Evolutionary conservation across 2,797 vertebrate genomes (phyloP), one percentile per base, ranked within the genome.

Genomic region (Tachyglossus aculeatus): DNA sequence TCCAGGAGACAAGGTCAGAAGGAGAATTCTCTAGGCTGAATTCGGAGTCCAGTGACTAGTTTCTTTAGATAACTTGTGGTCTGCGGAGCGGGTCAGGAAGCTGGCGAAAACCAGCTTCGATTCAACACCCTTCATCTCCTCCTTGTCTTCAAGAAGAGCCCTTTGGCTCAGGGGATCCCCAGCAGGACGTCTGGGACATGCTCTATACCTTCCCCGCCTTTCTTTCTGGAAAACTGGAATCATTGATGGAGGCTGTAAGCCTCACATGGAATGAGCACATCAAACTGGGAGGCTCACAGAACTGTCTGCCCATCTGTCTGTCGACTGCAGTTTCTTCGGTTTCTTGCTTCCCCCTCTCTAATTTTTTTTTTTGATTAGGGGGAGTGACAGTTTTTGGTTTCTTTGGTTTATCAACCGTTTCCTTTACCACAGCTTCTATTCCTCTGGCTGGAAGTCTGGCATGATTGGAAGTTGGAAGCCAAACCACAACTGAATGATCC

Each of bases 401-500:
- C 78, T 89, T 79, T 82, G 84, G 82, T 89, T 93, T 89, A 90
- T 84, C 90, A 92, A 93, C 92, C 4, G 91, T 91, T 93, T 90
- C 88, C 87, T 84, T 87, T 89, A 91, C 90, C 90, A 87, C 88
- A 88, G 83, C 78, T 83, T 87, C 81, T 88, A 85, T 85, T 90
- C 84, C 89, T 89, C 84, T 83, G 33, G 66, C 88, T 90, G 83
- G 90, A 91, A 88, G 91, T 60, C 86, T 93, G 92, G 92, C 91
- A 90, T 32, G 80, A 86, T 45, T 89, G 91, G 91, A 89, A 91
- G 82, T 80, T 90, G 83, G 86, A 86, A 89, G 90, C 73, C 88
- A 94, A 94, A 91, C 93, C 93, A 92, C 93, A 94, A 88, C 61
- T 82, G 82, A 92, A 87, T 88, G 88, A 89, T n/a, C 81, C 87